phyloP scores from a whole-genome alignment of 1,140 invertebrate species.

The Wiebesia pumilae region DNA sequence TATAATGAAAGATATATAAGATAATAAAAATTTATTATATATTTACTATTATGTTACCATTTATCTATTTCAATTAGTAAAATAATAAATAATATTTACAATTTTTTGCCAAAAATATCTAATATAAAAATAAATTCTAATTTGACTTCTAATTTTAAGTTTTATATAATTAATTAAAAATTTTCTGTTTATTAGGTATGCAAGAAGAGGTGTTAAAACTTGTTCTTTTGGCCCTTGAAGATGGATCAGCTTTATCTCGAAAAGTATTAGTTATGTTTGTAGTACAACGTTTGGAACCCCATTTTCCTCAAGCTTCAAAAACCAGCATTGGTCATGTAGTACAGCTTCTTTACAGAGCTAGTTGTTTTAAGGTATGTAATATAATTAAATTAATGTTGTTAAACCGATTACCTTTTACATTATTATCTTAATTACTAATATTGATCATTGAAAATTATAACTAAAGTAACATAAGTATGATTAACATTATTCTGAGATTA shows the following conservation, averaged over 20 bases:
- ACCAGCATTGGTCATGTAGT: conserved; percentile 99
- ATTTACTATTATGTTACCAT: too few species aligned
- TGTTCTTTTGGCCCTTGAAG: conserved; percentile 94
- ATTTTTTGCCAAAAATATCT: too few species aligned
- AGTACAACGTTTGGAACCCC: conserved; percentile 94
- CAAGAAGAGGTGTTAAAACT: conserved; percentile 98
- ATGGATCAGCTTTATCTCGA: conserved; percentile 96
- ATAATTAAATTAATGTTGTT: neutral
- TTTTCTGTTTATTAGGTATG: conserved; percentile 77
- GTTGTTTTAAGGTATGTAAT: conserved; percentile 93
- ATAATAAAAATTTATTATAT: neutral
- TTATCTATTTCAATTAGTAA: too few species aligned
- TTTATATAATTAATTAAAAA: neutral
- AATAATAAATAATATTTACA: too few species aligned
- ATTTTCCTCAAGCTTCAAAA: conserved; percentile 98
- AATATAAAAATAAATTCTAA: too few species aligned
- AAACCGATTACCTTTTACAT: neutral
- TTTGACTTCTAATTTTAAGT: neutral
- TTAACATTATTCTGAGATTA: too few species aligned
- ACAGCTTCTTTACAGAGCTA: conserved; percentile 96
- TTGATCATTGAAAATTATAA: too few species aligned
- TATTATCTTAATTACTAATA: neutral
- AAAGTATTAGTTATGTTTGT: conserved; percentile 99
- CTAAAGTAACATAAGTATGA: too few species aligned
- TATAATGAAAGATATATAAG: too few species aligned